Base-by-base conservation (phyloP, 2,113 vertebrate species). In the Actenoides lindsayi region DNA sequence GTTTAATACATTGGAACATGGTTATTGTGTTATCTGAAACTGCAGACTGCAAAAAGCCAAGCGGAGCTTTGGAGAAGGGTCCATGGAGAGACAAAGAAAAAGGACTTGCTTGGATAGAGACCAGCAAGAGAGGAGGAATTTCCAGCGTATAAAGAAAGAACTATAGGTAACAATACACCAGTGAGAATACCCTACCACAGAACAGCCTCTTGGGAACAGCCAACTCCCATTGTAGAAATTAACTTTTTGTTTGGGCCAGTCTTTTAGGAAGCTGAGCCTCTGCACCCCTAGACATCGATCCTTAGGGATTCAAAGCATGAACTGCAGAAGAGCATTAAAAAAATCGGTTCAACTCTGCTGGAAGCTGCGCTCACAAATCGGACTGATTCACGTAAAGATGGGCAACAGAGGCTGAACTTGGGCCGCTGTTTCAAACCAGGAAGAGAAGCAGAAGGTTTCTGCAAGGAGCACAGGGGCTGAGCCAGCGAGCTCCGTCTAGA, bases 11-110 rank as follows among this genome's bases (percentile, higher is more conserved):
- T 95, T 81, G 95, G 88, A 97, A 96, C 70, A 79, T 6, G 92
- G 97, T 89, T 97, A 82, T 68, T 92, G 95, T 71, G 95, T 97
- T 98, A 98, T 98, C 98, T 10, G 91, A 60, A 95, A 89, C 89
- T 68, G 77, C 98, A 98, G 97, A 41, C 93, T 57, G 94, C 91
- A 59, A 83, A 91, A 95, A 39, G 42, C 75, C 25, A 46, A 41
- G 82, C 41, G 0, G 77, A 87, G 94, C 80, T 94, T 89, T 12
- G 63, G 81, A 93, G 88, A 76, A 48, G 13, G 1, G 60, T 64
- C 94, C 89, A 17, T 1, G 28, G 94, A 95, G 97, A 97, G 88
- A 84, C 64, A 85, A n/a, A 53, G 87, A 17, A 48, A 65, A 79
- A 50, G 87, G 75, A 48, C 86, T 81, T 60, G 81, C 63, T 27